Evolutionary conservation across 2,113 vertebrate species (phyloP).

Genomic region (Thamnaconus septentrionalis): DNA sequence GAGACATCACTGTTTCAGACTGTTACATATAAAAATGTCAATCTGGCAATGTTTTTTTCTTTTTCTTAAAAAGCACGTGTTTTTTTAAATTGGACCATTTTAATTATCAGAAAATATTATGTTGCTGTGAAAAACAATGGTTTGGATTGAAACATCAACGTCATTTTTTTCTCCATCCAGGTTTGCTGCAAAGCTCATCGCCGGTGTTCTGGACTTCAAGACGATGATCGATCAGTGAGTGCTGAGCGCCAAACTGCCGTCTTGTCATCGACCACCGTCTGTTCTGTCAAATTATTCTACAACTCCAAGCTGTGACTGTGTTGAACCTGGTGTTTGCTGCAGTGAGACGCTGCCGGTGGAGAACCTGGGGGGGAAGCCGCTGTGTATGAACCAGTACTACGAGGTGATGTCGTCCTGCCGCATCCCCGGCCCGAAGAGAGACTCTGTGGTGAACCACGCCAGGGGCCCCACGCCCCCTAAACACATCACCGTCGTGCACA

Average conservation of each 20-base stretch:
- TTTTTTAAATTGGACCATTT: too few species aligned
- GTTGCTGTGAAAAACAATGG: not conserved
- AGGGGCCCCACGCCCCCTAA: slow-evolving; percentile 79
- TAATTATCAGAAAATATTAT: not conserved
- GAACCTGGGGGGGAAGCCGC: slow-evolving; percentile 82
- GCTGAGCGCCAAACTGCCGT: not conserved
- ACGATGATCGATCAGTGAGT: slow-evolving; percentile 96
- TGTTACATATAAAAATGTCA: not conserved
- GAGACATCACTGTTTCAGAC: not conserved
- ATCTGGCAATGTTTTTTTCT: not conserved
- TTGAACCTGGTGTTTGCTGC: slow-evolving; percentile 20
- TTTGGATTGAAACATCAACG: too few species aligned
- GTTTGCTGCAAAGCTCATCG: slow-evolving; percentile 92
- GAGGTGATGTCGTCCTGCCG: slow-evolving; percentile 94
- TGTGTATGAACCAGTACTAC: slow-evolving; percentile 99
- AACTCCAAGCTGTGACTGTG: too few species aligned
- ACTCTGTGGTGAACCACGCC: slow-evolving; percentile 85
- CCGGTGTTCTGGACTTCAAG: slow-evolving; percentile 95
- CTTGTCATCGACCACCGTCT: too few species aligned
- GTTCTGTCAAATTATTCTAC: too few species aligned
- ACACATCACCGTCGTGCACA: slow-evolving; percentile 93
- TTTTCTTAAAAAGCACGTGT: too few species aligned
- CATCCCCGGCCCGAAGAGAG: slow-evolving; percentile 86
- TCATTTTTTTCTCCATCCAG: slow-evolving; percentile 61
- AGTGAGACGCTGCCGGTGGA: slow-evolving; percentile 92